Conservation (phyloP, 2,113 vertebrate genomes). For the Ageneiosus marmoratus region DNA sequence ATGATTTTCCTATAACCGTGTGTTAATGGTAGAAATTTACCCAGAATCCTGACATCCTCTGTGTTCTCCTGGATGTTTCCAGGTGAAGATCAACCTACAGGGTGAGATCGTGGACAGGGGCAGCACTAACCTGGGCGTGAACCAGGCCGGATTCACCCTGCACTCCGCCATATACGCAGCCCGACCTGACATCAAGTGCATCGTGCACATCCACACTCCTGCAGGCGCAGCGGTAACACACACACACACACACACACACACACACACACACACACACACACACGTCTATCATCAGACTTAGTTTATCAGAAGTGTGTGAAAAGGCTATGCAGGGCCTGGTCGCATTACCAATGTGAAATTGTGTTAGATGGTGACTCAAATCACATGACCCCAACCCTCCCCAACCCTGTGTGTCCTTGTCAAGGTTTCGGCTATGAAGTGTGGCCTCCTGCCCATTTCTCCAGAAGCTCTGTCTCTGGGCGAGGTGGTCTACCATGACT, state of each 20-base stretch:
- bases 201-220: constrained; percentile 90
- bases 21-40: background rate
- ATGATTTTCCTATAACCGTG: background rate
- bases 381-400: no score
- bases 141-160: constrained; percentile 89
- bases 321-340: background rate
- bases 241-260: no score
- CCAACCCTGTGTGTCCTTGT: background rate
- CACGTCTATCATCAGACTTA: no score
- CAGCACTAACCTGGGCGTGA: constrained; percentile 93
- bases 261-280: no score
- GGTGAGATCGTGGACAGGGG: constrained; percentile 91
- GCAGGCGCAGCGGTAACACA: constrained; percentile 86
- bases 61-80: background rate
- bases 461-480: constrained; percentile 92
- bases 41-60: background rate
- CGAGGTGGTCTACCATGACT: constrained; percentile 93
- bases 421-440: constrained; percentile 97
- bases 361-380: background rate
- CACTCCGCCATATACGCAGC: constrained; percentile 90
- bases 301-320: background rate
- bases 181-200: constrained; percentile 86
- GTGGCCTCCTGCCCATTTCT: constrained; percentile 92
- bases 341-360: background rate
- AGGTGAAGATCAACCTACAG: constrained; percentile 95